Conservation (phyloP, 1,140 invertebrate species). For the Lithobius niger region DNA sequence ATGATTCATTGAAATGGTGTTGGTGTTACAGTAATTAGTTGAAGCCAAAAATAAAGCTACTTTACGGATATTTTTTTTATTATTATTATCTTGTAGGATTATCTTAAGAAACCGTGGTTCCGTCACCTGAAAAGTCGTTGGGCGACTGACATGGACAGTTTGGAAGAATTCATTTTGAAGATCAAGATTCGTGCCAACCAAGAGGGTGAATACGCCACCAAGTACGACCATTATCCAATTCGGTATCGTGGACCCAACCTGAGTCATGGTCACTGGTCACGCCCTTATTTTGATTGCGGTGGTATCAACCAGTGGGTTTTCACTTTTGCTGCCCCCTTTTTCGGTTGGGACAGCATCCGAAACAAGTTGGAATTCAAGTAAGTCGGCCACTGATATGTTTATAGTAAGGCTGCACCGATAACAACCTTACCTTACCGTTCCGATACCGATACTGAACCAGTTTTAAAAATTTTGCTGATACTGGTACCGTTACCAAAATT, state of each 20-base stretch:
- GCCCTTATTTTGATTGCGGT: slow-evolving; percentile 87
- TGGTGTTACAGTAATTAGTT: too few relatives aligned
- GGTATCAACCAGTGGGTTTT: slow-evolving; percentile 70
- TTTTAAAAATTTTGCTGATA: too few relatives aligned
- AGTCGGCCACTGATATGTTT: background rate
- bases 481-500: too few relatives aligned
- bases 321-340: slow-evolving; percentile 90
- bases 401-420: too few relatives aligned
- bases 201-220: slow-evolving; percentile 60
- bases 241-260: slow-evolving; percentile 55
- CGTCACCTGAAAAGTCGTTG: slow-evolving; percentile 78
- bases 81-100: too few relatives aligned
- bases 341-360: slow-evolving; percentile 88
- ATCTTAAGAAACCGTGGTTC: slow-evolving; percentile 74
- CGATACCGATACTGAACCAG: too few relatives aligned
- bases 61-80: slow-evolving; percentile 14
- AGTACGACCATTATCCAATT: slow-evolving; percentile 77
- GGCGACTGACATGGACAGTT: slow-evolving; percentile 80
- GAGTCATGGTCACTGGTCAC: slow-evolving; percentile 81
- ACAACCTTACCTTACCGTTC: too few relatives aligned
- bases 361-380: slow-evolving; percentile 64
- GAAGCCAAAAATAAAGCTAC: slow-evolving; percentile 25
- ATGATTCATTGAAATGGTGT: too few relatives aligned
- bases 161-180: slow-evolving; percentile 86
- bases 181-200: slow-evolving; percentile 82